Evolutionary conservation across 2,113 vertebrate genomes (phyloP).

Genomic region (Lepisosteus oculatus): DNA sequence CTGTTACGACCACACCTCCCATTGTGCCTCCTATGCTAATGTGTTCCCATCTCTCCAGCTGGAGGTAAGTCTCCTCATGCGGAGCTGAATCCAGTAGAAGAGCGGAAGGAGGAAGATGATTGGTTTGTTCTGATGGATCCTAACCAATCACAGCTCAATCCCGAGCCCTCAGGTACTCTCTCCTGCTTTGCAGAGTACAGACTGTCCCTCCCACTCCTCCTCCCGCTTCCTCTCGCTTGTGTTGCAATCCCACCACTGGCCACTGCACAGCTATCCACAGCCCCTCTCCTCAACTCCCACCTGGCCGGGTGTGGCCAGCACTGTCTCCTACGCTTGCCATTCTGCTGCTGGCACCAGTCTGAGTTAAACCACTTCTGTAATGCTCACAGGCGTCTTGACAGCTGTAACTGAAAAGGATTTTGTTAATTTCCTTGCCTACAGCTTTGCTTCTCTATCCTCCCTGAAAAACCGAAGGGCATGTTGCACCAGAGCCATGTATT

Average conservation of each 20-base stretch:
- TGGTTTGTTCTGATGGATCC: conserved; percentile 48
- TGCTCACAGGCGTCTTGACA: no score
- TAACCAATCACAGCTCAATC: conserved; percentile 12
- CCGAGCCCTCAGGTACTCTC: not conserved
- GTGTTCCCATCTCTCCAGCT: conserved; percentile 36
- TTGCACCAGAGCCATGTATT: not conserved
- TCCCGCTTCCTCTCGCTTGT: not conserved
- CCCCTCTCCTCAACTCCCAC: no score
- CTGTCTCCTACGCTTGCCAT: not conserved
- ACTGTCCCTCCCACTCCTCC: not conserved
- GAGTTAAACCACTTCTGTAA: not conserved
- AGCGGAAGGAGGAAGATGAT: conserved; percentile 25
- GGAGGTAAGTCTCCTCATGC: conserved; percentile 48
- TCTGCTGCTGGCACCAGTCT: not conserved
- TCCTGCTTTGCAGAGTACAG: no score
- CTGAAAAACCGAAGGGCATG: not conserved
- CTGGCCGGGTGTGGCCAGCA: no score
- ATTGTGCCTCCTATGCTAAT: not conserved
- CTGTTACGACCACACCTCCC: not conserved
- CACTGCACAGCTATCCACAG: no score
- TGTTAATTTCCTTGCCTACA: not conserved
- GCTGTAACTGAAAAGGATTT: no score
- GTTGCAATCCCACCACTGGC: no score
- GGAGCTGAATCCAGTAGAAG: conserved; percentile 20
- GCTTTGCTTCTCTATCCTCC: not conserved